Conservation (phyloP, 2,113 vertebrate genomes). For the Aptenodytes patagonicus region DNA sequence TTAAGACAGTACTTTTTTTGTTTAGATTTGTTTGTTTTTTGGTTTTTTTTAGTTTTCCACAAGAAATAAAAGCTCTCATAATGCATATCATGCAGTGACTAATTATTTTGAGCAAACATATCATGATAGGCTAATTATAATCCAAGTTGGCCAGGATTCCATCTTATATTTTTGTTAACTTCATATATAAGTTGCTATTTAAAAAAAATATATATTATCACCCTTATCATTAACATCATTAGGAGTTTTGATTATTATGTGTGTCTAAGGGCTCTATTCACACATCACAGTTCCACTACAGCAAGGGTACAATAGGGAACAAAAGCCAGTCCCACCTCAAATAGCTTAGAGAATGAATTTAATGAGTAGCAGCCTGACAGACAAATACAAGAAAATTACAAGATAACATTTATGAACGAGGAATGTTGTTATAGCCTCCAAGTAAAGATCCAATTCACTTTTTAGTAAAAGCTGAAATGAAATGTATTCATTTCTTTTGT, state of each 20-base stretch:
- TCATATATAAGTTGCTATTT: not conserved
- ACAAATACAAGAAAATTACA: slow-evolving; percentile 8
- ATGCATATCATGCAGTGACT: not conserved
- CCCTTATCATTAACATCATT: not conserved
- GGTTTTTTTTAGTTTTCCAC: not conserved
- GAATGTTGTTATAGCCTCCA: not conserved
- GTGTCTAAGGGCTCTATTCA: not conserved
- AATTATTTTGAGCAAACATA: slow-evolving; percentile 28
- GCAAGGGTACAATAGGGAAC: not conserved
- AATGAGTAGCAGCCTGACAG: not conserved
- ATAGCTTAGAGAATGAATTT: not conserved
- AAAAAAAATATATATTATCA: not conserved
- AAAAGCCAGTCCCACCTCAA: not conserved
- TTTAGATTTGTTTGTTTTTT: not conserved
- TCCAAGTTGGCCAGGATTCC: not conserved
- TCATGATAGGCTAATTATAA: slow-evolving; percentile 20
- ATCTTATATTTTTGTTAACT: not conserved
- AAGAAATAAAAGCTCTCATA: not conserved
- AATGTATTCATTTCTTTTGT: not conserved
- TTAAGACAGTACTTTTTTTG: not conserved
- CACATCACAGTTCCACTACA: not conserved
- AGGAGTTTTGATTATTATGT: not conserved
- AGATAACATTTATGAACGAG: not conserved
- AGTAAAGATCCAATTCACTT: not conserved
- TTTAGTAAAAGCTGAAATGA: not conserved